Base-by-base conservation (phyloP, 2,888 invertebrate species). In the Perithous albicinctus region DNA sequence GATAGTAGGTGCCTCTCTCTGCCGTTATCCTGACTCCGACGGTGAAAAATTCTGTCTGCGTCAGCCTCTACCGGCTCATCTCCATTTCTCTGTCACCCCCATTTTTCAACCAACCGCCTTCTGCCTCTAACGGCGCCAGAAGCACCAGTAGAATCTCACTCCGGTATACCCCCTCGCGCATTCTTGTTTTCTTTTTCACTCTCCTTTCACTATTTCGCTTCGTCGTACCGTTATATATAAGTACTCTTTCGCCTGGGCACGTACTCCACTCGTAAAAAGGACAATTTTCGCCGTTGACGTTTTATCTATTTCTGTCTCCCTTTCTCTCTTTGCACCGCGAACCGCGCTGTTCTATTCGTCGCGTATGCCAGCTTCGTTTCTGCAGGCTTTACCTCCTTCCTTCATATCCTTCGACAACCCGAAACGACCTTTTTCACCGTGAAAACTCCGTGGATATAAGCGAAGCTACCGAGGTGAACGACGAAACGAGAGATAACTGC, bases 11-110 rank as follows among this genome's bases (percentile, higher is more conserved):
- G 23, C 20, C n/a, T n/a, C n/a, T 73, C 20, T 46, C 77, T 66
- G 69, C 75, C 73, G 66, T 78, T 79, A 51, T 61, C 38, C 41
- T 41, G 66, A 48, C 69, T 69, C 26, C 73, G 77, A 83, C 82
- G 82, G 63, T 80, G 82, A 80, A 83, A 80, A 80, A 80, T 80
- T 77, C 77, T 46, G 67, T 69, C 80, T 54, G 67, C 72, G 70
- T 81, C 84, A 81, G 81, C 84, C 51, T 74, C 66, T 61, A 59
- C 63, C 73, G 29, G 41, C 78, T 78, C 74, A 79, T 81, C 79
- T 77, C 61, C 78, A 76, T 79, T 64, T 54, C 54, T 5, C 38
- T 54, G 18, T 32, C 20, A 43, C 35, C 7, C 20, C 35, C 32
- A 43, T 74, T 70, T 78, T 75, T 70, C 46, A 59, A 48, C 56